These are phyloP conservation scores for Deilephila elpenor DNA, from an alignment of 2,888 invertebrate genomes.

Conservation along the genomic window DNA sequence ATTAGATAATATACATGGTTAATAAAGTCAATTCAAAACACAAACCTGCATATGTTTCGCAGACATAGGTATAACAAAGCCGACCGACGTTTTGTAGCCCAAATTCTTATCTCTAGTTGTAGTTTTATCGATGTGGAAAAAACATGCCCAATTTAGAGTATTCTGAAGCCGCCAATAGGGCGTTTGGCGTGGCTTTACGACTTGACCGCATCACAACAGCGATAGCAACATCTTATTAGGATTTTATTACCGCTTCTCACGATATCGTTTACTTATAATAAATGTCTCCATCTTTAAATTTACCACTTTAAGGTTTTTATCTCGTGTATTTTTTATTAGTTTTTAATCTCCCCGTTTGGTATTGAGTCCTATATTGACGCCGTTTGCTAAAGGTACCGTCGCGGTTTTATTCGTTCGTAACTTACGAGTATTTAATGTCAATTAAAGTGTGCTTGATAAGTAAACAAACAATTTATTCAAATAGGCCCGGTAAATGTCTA, in stretches of 20 bases:
- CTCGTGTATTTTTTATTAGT: constrained; percentile 21
- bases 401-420: constrained; percentile 17
- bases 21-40: too few species aligned
- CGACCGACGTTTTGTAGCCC: neutral
- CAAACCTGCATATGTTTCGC: neutral
- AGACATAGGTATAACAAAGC: neutral
- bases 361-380: constrained; percentile 24
- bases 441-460: constrained; percentile 14
- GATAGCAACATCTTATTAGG: constrained; percentile 24
- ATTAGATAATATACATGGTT: too few species aligned
- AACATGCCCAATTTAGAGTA: constrained; percentile 13
- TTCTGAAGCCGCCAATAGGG: neutral
- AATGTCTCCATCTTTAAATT: constrained; percentile 25
- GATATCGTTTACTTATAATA: constrained; percentile 26
- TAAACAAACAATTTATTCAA: constrained; percentile 41
- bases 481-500: constrained; percentile 29
- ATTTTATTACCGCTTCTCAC: constrained; percentile 25
- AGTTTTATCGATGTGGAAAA: constrained; percentile 18
- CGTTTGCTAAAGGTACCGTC: constrained; percentile 16
- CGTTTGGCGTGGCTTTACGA: constrained; percentile 21
- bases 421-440: constrained; percentile 24
- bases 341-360: constrained; percentile 21
- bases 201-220: constrained; percentile 1
- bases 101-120: neutral
- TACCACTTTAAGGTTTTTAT: constrained; percentile 25